Evolutionary conservation across 2,797 vertebrate genomes (phyloP).

Genomic region (Sebastes iracundus): DNA sequence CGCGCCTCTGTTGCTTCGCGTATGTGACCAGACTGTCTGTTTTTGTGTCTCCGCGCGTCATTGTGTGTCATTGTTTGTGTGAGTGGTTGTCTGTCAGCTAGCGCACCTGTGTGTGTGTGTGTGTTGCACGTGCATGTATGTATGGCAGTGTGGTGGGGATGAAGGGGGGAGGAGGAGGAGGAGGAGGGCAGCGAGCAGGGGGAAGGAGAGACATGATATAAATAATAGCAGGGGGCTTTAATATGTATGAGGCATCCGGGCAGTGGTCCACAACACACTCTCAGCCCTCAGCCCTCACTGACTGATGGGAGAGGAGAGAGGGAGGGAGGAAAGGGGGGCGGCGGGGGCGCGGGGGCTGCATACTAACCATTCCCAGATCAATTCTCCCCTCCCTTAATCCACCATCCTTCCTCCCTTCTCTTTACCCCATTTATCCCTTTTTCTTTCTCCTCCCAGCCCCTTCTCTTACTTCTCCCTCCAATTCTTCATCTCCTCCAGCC

Average conservation of each 20-base stretch:
- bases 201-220: constrained; percentile 82
- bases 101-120: constrained; percentile 47
- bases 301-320: constrained; percentile 85
- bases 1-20: constrained; percentile 51
- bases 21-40: constrained; percentile 76
- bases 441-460: constrained; percentile 42
- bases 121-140: constrained; percentile 58
- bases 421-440: constrained; percentile 75
- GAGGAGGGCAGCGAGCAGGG: constrained; percentile 64
- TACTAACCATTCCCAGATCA: constrained; percentile 87
- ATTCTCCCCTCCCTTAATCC: constrained; percentile 81
- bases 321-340: constrained; percentile 45
- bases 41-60: constrained; percentile 58
- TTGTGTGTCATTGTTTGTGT: constrained; percentile 74
- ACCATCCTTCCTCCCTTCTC: constrained; percentile 74
- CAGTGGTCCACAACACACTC: constrained; percentile 88
- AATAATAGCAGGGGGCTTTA: constrained; percentile 85
- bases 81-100: constrained; percentile 65
- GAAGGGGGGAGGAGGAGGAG: constrained; percentile 23
- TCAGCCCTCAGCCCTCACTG: constrained; percentile 81
- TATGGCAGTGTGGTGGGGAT: constrained; percentile 50
- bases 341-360: constrained; percentile 75
- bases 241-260: constrained; percentile 88
- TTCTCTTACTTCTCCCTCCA: constrained; percentile 42
- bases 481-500: constrained; percentile 39